Evolutionary conservation across 1,140 invertebrate species (phyloP).

Genomic region (Tribolium castaneum): DNA sequence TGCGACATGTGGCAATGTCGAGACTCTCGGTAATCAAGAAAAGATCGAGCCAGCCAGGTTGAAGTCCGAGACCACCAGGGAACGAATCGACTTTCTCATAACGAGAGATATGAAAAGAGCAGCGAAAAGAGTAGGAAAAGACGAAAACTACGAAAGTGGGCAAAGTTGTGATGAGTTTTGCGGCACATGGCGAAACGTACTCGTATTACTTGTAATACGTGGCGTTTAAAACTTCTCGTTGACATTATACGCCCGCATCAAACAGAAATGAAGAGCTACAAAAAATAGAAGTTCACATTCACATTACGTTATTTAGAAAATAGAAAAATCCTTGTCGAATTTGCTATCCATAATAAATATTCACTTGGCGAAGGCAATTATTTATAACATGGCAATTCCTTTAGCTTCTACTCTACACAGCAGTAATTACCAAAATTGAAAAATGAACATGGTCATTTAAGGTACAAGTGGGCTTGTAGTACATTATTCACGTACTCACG

Average conservation of each 20-base stretch:
- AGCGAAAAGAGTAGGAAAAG: background rate
- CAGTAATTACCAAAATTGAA: no score
- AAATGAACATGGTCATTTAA: no score
- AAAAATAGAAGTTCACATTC: conserved; percentile 8
- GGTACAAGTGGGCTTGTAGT: no score
- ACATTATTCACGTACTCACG: no score
- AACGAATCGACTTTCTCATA: conserved; percentile 26
- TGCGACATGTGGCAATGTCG: conserved; percentile 32
- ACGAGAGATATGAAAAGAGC: conserved; percentile 19
- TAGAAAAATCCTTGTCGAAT: no score
- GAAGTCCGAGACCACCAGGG: conserved; percentile 6
- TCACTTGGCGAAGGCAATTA: background rate
- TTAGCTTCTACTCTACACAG: no score
- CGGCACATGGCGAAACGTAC: conserved; percentile 24
- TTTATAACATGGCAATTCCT: no score
- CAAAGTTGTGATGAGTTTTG: conserved; percentile 33
- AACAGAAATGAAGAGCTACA: conserved; percentile 28
- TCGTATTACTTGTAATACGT: conserved; percentile 25
- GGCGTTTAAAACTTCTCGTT: conserved; percentile 28
- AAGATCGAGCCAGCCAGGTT: conserved; percentile 13
- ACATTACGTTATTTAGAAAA: background rate
- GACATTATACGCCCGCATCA: conserved; percentile 30
- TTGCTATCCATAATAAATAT: background rate
- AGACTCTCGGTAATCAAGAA: conserved; percentile 30
- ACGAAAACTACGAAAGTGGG: background rate